A percentile compares a stretch with the other conserved stretches of the same genome.
phyloP scores from a whole-genome alignment of 1,140 invertebrate species.

The Tyrophagus putrescentiae region DNA sequence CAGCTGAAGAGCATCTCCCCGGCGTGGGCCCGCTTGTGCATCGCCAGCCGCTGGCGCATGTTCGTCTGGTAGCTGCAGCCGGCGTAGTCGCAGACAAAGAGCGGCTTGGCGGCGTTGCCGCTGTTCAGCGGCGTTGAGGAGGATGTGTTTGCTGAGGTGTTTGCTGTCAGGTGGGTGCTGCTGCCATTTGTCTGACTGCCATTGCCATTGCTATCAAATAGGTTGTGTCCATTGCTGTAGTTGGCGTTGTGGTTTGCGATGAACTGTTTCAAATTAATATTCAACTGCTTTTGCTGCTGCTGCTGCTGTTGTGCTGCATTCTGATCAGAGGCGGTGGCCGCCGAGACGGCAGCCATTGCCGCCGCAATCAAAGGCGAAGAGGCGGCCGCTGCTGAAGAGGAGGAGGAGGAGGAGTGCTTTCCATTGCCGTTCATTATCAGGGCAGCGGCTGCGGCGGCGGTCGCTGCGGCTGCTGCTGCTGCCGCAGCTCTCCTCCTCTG shows the following conservation, averaged over 20 bases:
- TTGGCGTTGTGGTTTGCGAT: neutral
- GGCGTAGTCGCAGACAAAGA: slow-evolving; percentile 11
- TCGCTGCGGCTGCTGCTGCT: neutral
- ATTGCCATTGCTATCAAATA: neutral
- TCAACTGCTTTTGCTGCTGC: neutral
- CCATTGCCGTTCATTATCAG: neutral
- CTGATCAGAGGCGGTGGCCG: neutral
- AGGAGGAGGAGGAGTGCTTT: neutral
- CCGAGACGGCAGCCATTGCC: neutral
- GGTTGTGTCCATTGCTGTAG: neutral
- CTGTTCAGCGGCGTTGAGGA: neutral
- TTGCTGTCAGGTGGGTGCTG: neutral
- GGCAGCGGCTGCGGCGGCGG: neutral
- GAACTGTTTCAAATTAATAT: neutral
- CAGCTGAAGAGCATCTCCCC: slow-evolving; percentile 9
- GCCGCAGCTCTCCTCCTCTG: neutral
- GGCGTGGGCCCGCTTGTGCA: slow-evolving; percentile 14
- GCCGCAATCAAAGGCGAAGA: neutral
- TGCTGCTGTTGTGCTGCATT: neutral
- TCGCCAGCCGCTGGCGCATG: slow-evolving; percentile 17
- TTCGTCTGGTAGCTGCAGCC: slow-evolving; percentile 13
- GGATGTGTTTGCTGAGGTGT: neutral
- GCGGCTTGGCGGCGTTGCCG: neutral
- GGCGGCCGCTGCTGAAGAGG: too few relatives aligned
- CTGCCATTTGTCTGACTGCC: neutral